Evolutionary conservation across 2,797 vertebrate genomes (phyloP), one percentile per base, ranked within the genome.

Genomic region (Momotus momota): DNA sequence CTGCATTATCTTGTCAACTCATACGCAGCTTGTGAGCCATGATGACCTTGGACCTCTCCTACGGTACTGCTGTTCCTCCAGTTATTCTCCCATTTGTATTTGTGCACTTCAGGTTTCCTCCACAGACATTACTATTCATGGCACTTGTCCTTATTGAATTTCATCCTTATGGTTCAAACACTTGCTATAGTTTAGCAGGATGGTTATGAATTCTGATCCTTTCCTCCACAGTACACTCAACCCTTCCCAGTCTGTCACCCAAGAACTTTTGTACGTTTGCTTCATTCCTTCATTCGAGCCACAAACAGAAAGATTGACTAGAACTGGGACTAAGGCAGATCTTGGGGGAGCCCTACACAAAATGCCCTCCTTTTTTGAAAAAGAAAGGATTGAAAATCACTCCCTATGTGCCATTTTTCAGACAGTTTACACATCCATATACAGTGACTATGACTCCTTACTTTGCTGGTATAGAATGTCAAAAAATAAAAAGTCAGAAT

Each of bases 31-130:
- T 74, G 49, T 91, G 72, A 95, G 79, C 79, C 19, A 7, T 26
- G 41, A 25, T 46, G 85, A 86, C 90, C 94, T 93, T 90, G 69
- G 72, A 93, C 95, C 82, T 91, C 79, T 94, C 81, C 49, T 80
- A 65, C 75, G 61, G n/a, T 45, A 12, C 43, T 62, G 46, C 43
- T 89, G 41, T 25, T 90, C 67, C 69, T 88, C 31, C 57, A 69
- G 48, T 54, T 86, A 51, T 58, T 92, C 54, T 93, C 78, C 49
- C 70, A 16, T 66, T 94, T 79, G n/a, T 75, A 49, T 85, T 71
- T 67, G 40, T 77, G 49, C 22, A 12, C 52, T 61, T 71, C 48
- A 67, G 72, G 19, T 81, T 93, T 83, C 41, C 49, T 91, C 61
- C 31, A 5, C 38, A 83, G 57, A 65, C 20, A 78, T 93, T 91